Conservation (phyloP, 2,113 vertebrate genomes). For the Centropus bengalensis region DNA sequence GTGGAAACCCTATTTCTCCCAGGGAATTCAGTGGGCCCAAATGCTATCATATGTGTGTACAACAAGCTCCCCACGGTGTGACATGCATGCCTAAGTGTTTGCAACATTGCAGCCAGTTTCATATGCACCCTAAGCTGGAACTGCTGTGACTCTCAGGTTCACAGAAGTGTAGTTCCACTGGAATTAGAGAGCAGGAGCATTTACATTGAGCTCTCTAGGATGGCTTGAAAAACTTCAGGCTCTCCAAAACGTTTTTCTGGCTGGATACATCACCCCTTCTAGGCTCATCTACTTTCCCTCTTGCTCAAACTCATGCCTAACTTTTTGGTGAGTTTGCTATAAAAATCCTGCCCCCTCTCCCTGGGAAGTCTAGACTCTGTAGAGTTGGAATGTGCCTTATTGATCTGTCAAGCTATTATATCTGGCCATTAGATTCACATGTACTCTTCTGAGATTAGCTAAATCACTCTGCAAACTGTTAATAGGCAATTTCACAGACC, state of each 20-base stretch:
- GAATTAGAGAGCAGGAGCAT: background rate
- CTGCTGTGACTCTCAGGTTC: background rate
- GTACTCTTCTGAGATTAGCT: conserved; percentile 29
- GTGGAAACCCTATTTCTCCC: background rate
- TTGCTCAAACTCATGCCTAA: background rate
- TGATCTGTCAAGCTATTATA: conserved; percentile 15
- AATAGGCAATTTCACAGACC: conserved; percentile 52
- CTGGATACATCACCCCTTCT: background rate
- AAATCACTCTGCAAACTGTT: background rate
- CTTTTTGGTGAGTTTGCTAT: background rate
- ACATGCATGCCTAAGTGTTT: background rate
- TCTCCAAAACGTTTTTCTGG: background rate
- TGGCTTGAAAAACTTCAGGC: background rate
- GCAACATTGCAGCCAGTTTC: background rate
- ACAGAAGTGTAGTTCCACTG: background rate
- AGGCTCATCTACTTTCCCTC: background rate
- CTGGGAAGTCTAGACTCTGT: background rate
- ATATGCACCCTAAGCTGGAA: background rate
- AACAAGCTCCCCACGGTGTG: background rate
- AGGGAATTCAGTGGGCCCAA: background rate
- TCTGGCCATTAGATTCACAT: background rate
- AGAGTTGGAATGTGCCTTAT: conserved; percentile 8
- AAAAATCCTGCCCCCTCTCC: background rate
- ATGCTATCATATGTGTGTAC: background rate
- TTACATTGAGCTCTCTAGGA: background rate